Evolutionary conservation across 2,797 vertebrate species (phyloP), one percentile per base, ranked within the genome.

Genomic region (Hirundo rustica): DNA sequence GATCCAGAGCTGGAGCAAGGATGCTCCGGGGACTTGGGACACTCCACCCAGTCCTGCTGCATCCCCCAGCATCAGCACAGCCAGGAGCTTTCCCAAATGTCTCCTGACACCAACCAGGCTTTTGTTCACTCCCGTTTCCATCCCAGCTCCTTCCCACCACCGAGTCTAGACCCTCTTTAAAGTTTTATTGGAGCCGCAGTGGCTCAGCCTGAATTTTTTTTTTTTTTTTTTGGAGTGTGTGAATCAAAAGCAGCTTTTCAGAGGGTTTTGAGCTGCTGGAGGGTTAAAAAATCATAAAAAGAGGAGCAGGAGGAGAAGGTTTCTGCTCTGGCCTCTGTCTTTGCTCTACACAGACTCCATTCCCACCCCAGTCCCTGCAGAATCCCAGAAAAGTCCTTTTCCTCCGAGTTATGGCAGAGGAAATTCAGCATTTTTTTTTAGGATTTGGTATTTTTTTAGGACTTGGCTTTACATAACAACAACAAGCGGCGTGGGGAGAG

Each of bases 351-450:
- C 72, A 71, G 72, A 57, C 48, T 15, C 32, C 73, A 68, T 68
- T 55, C 91, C 93, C 91, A 72, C 27, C 40, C 40, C 15, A 11
- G 16, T 14, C 40, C 13, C 40, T 42, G 40, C 9, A 76, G 55
- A 57, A 79, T 82, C 93, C 97, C 14, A 44, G 95, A 64, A 21
- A 82, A 93, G 58, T 47, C 57, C 82, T 95, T 95, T 91, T 68
- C 96, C 94, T 96, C 91, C 67, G 73, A 89, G 91, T 82, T 36
- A 88, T 5, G 48, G 81, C 79, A 76, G 94, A 94, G 96, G 96
- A 98, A 97, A 94, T 81, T 77, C 95, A 95, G 40, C 95, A 95
- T 42, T 97, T 97, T 92, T 92, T 96, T 93, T 95, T 96, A 97
- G 96, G 97, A 89, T 93, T 90, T 81, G 92, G 88, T 38, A 38